phyloP scores from a whole-genome alignment of 2,113 vertebrate species.

The Campylorhamphus procurvoides region DNA sequence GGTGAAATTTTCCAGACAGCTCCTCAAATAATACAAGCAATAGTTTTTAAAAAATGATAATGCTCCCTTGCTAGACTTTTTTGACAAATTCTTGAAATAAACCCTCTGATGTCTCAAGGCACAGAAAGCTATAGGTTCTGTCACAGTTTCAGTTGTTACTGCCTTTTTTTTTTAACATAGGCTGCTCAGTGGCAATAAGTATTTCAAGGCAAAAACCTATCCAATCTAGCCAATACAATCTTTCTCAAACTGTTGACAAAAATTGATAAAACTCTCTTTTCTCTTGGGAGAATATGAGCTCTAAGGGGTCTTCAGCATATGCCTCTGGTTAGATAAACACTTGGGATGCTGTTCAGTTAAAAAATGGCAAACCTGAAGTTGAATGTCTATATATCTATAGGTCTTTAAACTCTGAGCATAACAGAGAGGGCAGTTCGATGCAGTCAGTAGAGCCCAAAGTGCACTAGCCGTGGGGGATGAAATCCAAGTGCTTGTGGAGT shows the following conservation, averaged over 20 bases:
- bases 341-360: not conserved
- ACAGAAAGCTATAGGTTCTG: not conserved
- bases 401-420: not conserved
- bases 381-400: not conserved
- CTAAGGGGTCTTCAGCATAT: not conserved
- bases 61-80: not conserved
- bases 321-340: not conserved
- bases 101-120: not conserved
- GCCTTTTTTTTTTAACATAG: not conserved
- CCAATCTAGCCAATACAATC: not conserved
- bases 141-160: not conserved
- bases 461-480: not conserved
- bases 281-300: not conserved
- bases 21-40: conserved; percentile 16
- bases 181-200: not conserved
- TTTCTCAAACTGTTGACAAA: not conserved
- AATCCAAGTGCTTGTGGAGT: not conserved
- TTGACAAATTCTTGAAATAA: not conserved
- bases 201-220: not conserved
- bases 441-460: not conserved
- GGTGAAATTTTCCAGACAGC: conserved; percentile 18
- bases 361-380: not conserved
- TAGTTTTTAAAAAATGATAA: not conserved
- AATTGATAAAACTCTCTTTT: not conserved
- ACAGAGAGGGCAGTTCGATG: not conserved